Conservation (phyloP, 2,888 invertebrate genomes). For the Bugula neritina region DNA sequence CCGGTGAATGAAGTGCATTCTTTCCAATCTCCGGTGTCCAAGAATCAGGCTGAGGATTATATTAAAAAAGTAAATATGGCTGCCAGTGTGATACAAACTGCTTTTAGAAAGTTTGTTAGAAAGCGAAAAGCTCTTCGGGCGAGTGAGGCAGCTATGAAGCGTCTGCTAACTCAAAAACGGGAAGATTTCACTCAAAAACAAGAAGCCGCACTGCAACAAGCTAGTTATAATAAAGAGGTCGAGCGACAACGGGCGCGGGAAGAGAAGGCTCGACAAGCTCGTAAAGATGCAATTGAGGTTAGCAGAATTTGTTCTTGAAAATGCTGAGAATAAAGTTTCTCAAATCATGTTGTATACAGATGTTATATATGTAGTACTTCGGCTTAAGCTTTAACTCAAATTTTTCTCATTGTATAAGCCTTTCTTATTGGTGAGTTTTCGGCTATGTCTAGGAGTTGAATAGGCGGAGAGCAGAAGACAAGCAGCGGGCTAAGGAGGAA, state of each 20-base stretch:
- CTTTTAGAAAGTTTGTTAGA: slow-evolving; percentile 39
- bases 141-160: slow-evolving; percentile 44
- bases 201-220: slow-evolving; percentile 28
- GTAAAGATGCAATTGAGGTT: slow-evolving; percentile 49
- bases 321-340: too few relatives aligned
- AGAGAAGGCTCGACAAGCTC: slow-evolving; percentile 43
- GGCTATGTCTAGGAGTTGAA: slow-evolving; percentile 41
- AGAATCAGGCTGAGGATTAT: slow-evolving; percentile 42
- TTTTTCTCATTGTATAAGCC: too few relatives aligned
- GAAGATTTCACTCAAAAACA: slow-evolving; percentile 34
- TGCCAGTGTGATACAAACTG: slow-evolving; percentile 47
- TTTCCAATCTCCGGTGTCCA: slow-evolving; percentile 13
- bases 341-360: neutral
- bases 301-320: too few relatives aligned
- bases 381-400: neutral
- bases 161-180: slow-evolving; percentile 43
- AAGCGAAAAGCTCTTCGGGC: slow-evolving; percentile 33
- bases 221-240: slow-evolving; percentile 34
- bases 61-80: slow-evolving; percentile 38
- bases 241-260: slow-evolving; percentile 41
- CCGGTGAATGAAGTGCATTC: slow-evolving; percentile 45
- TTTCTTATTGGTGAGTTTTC: too few relatives aligned
- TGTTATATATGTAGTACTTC: neutral
- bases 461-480: slow-evolving; percentile 44
- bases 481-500: slow-evolving; percentile 34